Evolutionary conservation across 2,888 invertebrate genomes (phyloP).

Genomic region (Ophion ventricosus): DNA sequence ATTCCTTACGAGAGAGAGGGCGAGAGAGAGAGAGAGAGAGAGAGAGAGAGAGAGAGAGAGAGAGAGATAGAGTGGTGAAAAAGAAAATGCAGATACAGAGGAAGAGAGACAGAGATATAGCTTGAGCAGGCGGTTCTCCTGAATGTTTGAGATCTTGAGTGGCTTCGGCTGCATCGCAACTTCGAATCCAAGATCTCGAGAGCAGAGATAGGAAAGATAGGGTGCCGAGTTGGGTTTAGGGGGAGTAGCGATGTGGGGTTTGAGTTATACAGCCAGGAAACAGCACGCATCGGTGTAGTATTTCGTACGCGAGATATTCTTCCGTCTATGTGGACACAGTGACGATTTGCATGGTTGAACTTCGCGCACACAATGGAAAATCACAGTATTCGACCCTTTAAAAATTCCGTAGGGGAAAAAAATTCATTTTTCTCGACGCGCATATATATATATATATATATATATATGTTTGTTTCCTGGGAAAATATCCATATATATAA

Average conservation of each 20-base stretch:
- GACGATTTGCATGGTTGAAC: background rate
- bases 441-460: background rate
- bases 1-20: no score
- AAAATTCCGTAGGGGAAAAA: background rate
- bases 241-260: background rate
- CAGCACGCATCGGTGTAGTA: conserved; percentile 18
- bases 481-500: background rate
- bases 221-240: background rate
- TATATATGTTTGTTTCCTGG: no score
- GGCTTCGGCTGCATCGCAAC: conserved; percentile 56
- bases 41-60: conserved; percentile 4
- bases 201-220: conserved; percentile 23
- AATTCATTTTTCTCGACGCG: background rate
- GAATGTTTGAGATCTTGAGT: conserved; percentile 74
- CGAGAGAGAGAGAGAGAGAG: background rate
- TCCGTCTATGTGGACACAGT: conserved; percentile 3
- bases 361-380: background rate
- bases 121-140: conserved; percentile 59
- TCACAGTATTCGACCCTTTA: background rate
- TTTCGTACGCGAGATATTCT: conserved; percentile 12
- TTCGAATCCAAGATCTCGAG: conserved; percentile 40
- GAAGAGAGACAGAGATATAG: background rate
- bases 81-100: background rate
- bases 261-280: conserved; percentile 41
- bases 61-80: background rate